Base-by-base conservation (phyloP, 2,113 vertebrate genomes). In the Toxotes jaculatrix region DNA sequence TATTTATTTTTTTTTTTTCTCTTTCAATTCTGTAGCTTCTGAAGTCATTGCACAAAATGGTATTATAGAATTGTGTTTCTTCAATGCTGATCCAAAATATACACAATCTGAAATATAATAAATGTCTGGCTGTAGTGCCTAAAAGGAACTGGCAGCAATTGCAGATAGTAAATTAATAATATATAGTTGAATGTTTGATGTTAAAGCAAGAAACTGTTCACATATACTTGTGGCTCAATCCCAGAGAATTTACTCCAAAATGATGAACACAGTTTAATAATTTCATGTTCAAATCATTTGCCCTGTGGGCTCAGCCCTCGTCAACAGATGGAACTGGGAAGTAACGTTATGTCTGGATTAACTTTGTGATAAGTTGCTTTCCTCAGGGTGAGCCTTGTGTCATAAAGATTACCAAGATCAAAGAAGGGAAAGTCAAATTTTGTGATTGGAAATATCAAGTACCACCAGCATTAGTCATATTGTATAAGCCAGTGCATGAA, bases 291-390 rank as follows among this genome's bases (percentile, higher is more conserved):
- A 61, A 45, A 56, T 51, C 70, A 56, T 56, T 60, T 21, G 32
- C 68, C 60, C 34, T 3, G 27, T n/a, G 47, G 85, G 55, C 65
- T 64, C 59, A 60, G 49, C 75, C 49, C 10, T 27, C 56, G 77
- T 68, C 53, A 76, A 65, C 56, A 83, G 40, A 65, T 66, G 60
- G 63, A 66, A 79, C 19, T 42, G 43, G 19, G 31, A 12, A 59
- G n/a, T 57, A 84, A 79, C 77, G 70, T n/a, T 61, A 53, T 40
- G 49, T 69, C 51, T 79, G 73, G 74, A 89, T 77, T 61, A 83
- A 21, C 14, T 74, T 63, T 62, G 74, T 66, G 51, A 80, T 82
- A 86, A 66, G 10, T 31, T 42, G 14, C 23, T 53, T 31, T 76
- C 85, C 77, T 79, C 32, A 14, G 60, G 73, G 62, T 36, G 10